These are phyloP conservation scores for Melospiza melodia DNA, from an alignment of 2,113 vertebrate species.

Conservation along the genomic window DNA sequence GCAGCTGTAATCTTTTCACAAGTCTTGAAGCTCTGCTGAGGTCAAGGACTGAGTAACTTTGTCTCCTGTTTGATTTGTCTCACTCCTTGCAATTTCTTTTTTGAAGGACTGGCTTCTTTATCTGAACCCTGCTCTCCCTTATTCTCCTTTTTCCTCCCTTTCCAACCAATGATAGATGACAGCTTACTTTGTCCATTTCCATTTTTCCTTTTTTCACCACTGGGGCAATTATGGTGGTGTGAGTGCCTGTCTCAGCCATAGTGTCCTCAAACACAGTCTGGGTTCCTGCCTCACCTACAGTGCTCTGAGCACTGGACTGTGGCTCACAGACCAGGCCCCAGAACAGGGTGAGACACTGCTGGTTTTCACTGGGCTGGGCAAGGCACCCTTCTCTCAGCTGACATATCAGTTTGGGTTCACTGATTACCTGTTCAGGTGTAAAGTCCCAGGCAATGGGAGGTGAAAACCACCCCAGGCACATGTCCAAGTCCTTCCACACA, in stretches of 20 bases:
- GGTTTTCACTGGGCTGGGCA: background rate
- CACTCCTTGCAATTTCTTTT: background rate
- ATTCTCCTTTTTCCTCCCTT: background rate
- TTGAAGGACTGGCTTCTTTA: background rate
- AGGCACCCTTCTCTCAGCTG: background rate
- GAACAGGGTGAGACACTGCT: background rate
- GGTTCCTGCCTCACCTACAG: background rate
- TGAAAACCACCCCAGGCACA: background rate
- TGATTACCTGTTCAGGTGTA: background rate
- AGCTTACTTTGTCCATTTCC: background rate
- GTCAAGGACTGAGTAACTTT: background rate
- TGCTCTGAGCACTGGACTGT: background rate
- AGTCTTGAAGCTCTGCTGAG: background rate
- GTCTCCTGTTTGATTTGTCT: background rate
- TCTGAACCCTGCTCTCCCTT: background rate
- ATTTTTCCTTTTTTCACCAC: background rate
- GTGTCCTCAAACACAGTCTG: background rate
- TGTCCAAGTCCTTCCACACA: background rate
- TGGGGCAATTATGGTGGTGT: no score
- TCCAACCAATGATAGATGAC: background rate
- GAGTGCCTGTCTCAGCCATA: background rate
- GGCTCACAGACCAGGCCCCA: background rate
- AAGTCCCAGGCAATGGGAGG: background rate
- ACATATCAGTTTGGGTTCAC: background rate
- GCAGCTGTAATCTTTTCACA: background rate